Evolutionary conservation across 2,797 vertebrate genomes (phyloP), one percentile per base, ranked within the genome.

Genomic region (Hapalemur alaotrensis): DNA sequence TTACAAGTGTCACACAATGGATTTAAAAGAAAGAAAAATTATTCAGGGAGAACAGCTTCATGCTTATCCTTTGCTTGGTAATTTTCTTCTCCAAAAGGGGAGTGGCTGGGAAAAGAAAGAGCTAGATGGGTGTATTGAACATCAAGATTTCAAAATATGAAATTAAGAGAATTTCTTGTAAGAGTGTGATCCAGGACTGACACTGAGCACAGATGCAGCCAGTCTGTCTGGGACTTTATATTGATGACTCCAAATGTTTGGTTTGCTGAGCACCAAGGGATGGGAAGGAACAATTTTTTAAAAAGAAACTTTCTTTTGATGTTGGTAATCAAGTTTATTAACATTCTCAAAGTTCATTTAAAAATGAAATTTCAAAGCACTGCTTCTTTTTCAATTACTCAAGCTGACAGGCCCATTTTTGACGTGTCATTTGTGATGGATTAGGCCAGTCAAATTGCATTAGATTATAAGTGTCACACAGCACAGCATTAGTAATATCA

Each of bases 311-410:
- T 81, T 76, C 43, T 73, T 83, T 90, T 41, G 38, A 63, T 84
- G 82, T 96, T 81, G 46, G 4, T 46, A 65, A 92, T 82, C 65
- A 30, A 78, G 3, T 94, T 82, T 25, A 93, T 96, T 93, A 97
- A 85, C 69, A 82, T 59, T 80, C 80, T 89, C 84, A 81, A 97
- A 94, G 70, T 91, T 97, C 84, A 57, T 95, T 96, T 95, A 89
- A 93, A 95, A 96, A 86, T 91, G 54, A 18, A 84, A 63, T 97
- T 98, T 97, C 92, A 93, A 79, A 96, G 82, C 90, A 18, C 1
- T 69, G 5, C 72, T 73, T 59, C 81, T 69, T 94, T 84, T 97
- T 96, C 94, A 86, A 46, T 96, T 97, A 92, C 81, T 61, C 91
- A 94, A 57, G 15, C 63, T 84, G 97, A 91, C 69, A 91, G 65